Percentiles rank a stretch among this genome's conserved stretches.
Conservation (phyloP, 2,888 invertebrate genomes). For the Hyposoter dolosus region DNA sequence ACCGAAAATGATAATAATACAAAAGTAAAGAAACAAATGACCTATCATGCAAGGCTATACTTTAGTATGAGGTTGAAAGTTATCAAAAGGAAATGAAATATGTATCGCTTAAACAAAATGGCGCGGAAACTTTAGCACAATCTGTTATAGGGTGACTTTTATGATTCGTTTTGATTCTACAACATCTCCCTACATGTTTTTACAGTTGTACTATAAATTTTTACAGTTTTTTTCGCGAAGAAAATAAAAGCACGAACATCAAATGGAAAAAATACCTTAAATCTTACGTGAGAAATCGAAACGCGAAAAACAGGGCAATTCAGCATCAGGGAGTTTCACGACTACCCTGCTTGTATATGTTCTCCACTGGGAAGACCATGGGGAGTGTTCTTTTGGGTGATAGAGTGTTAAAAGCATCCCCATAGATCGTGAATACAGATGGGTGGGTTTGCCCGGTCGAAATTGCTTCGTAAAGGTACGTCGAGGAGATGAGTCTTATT, state of each 20-base stretch:
- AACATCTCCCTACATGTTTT: not conserved
- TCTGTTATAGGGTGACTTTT: not conserved
- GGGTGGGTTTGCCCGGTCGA: slow-evolving; percentile 69
- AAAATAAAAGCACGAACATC: not conserved
- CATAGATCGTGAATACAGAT: slow-evolving; percentile 74
- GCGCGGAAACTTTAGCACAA: not conserved
- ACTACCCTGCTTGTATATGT: slow-evolving; percentile 68
- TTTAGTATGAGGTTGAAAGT: too few species aligned
- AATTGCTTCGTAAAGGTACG: slow-evolving; percentile 66
- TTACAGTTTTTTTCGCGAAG: not conserved
- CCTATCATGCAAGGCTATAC: too few species aligned
- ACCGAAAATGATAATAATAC: not conserved
- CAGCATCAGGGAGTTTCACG: slow-evolving; percentile 59
- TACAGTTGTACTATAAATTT: slow-evolving; percentile 9
- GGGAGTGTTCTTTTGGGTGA: slow-evolving; percentile 72
- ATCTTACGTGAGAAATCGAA: slow-evolving; percentile 52
- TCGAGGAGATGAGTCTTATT: slow-evolving; percentile 48
- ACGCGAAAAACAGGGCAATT: slow-evolving; percentile 56
- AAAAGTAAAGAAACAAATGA: not conserved
- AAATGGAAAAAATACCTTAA: slow-evolving; percentile 20
- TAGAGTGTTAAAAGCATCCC: slow-evolving; percentile 80
- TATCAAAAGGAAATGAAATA: not conserved
- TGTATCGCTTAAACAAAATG: not conserved
- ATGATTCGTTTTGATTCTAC: slow-evolving; percentile 7
- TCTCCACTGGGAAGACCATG: slow-evolving; percentile 70